Percentiles rank a stretch among this genome's conserved stretches.
phyloP scores from a whole-genome alignment of 2,797 vertebrate species.

The Cuculus canorus region DNA sequence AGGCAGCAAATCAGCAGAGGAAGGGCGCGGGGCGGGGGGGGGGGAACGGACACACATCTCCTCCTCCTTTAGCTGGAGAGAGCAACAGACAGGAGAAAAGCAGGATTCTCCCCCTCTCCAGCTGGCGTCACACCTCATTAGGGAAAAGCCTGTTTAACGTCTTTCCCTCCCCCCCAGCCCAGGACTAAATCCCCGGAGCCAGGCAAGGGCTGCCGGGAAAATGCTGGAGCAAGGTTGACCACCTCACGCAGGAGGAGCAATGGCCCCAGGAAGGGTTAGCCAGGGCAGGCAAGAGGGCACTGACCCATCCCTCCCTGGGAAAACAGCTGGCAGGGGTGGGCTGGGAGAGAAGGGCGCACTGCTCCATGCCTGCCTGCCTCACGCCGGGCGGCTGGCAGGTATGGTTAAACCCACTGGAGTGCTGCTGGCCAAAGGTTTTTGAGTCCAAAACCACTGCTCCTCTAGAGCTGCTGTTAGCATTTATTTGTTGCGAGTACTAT shows the following conservation, averaged over 20 bases:
- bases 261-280: background rate
- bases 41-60: background rate
- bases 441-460: background rate
- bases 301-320: background rate
- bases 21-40: too few relatives aligned
- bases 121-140: constrained; percentile 79
- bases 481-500: background rate
- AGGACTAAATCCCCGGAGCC: constrained; percentile 65
- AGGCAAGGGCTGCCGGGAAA: constrained; percentile 55
- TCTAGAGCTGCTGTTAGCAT: background rate
- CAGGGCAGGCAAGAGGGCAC: rapidly evolving
- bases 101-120: constrained; percentile 72
- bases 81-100: constrained; percentile 73
- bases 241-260: background rate
- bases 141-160: constrained; percentile 74
- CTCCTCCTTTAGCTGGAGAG: constrained; percentile 51
- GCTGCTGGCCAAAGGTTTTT: background rate
- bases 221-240: constrained; percentile 25
- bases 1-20: constrained; percentile 68
- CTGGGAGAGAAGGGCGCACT: rapidly evolving
- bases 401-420: background rate
- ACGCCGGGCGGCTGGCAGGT: background rate
- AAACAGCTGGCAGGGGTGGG: background rate
- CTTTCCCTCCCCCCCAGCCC: constrained; percentile 44
- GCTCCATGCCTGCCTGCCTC: background rate